Evolutionary conservation across 2,113 vertebrate species (phyloP).

Genomic region (Lutjanus erythropterus): DNA sequence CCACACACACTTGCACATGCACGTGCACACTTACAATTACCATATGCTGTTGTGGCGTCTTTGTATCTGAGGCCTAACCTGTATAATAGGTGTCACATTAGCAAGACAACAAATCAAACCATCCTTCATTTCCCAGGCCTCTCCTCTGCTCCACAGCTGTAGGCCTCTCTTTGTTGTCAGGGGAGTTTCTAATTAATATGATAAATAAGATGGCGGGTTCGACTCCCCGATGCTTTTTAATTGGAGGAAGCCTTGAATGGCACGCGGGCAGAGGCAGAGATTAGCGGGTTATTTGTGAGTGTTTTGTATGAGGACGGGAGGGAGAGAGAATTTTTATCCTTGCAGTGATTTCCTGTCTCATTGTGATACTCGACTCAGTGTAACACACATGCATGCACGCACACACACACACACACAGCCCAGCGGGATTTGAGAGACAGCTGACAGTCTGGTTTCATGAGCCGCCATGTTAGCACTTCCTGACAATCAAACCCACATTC

Average conservation of each 20-base stretch:
- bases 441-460: constrained; percentile 58
- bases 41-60: constrained; percentile 92
- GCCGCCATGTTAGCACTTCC: constrained; percentile 56
- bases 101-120: constrained; percentile 99
- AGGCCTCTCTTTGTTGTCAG: constrained; percentile 92
- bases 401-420: constrained; percentile 24
- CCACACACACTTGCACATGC: constrained; percentile 10
- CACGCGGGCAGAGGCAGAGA: constrained; percentile 70
- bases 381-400: constrained; percentile 42
- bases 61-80: constrained; percentile 94
- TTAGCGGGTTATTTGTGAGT: constrained; percentile 77
- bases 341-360: constrained; percentile 79
- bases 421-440: constrained; percentile 58
- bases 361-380: constrained; percentile 70
- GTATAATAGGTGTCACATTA: constrained; percentile 99
- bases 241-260: constrained; percentile 81
- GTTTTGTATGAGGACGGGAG: constrained; percentile 55
- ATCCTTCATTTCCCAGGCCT: constrained; percentile 92
- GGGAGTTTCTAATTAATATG: constrained; percentile 99
- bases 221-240: constrained; percentile 80
- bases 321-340: constrained; percentile 54
- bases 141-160: constrained; percentile 95
- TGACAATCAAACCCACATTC: constrained; percentile 63
- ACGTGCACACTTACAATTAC: constrained; percentile 79
- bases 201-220: constrained; percentile 95